Base-by-base conservation (phyloP, 1,140 invertebrate species). In the Neuroterus valhalla region DNA sequence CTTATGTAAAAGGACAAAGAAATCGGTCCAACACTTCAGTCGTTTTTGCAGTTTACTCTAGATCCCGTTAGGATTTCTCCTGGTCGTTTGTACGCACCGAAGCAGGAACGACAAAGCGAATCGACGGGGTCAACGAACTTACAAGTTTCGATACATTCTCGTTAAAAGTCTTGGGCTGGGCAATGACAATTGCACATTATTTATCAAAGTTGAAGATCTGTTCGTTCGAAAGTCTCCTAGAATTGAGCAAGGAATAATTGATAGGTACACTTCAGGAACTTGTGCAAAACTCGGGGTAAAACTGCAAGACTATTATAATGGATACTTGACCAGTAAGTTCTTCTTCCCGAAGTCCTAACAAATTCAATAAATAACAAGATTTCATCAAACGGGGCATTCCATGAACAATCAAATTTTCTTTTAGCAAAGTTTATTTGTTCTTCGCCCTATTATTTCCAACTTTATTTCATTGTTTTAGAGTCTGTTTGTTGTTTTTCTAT, bases 31-130 rank as follows among this genome's bases (percentile, higher is more conserved):
- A 72, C 71, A 74, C 81, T 78, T 66, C 77, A 76, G 66, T 73
- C 66, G 68, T 79, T 81, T 81, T 72, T 79, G 73, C 68, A 78
- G 62, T 79, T 82, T 85, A 85, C 82, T 81, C 83, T 52, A 84
- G 78, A 81, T 83, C 75, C 83, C 82, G 84, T 85, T 85, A 83
- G 71, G 71, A 66, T 62, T 62, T 71, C 66, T 73, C 68, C 68
- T 68, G 17, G 26, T 48, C n/a, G 67, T 43, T 48, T 43, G 44
- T 45, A 46, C 31, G 45, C 66, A 67, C 71, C 77, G 70, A 82
- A 82, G 74, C 76, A 81, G 73, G 26, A 80, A 79, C 78, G 78
- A 74, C 81, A 75, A 82, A 78, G 74, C 80, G 78, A 74, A 52
- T 75, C 77, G 66, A 52, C 71, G 50, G 44, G 74, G 72, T 82